Evolutionary conservation across 2,113 vertebrate species (phyloP).

Genomic region (Glaucidium brasilianum): DNA sequence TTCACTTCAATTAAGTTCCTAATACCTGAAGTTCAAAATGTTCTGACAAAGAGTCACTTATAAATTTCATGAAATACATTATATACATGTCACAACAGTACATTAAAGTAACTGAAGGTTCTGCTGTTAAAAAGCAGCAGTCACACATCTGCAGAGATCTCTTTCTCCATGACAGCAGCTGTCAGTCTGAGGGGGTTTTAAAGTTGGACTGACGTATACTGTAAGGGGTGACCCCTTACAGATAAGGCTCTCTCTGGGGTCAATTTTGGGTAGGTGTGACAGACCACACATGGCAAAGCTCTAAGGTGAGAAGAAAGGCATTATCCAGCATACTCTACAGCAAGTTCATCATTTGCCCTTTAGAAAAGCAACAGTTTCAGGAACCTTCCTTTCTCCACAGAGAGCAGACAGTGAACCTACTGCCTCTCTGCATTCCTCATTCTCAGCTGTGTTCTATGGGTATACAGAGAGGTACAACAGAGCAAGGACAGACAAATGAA

Average conservation of each 20-base stretch:
- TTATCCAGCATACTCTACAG: background rate
- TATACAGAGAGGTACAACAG: background rate
- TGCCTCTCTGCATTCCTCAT: background rate
- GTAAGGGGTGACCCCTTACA: background rate
- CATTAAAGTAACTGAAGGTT: background rate
- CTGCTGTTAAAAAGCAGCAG: background rate
- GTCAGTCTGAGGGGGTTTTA: background rate
- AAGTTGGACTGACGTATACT: background rate
- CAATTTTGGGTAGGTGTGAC: background rate
- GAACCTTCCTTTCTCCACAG: background rate
- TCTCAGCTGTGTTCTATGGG: background rate
- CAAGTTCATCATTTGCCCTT: background rate
- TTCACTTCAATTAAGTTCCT: conserved; percentile 3
- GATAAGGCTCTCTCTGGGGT: background rate
- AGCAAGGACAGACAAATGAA: background rate
- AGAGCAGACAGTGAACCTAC: background rate
- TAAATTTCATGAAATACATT: background rate
- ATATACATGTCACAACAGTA: background rate
- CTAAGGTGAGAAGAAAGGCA: background rate
- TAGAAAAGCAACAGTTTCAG: background rate
- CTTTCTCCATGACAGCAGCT: background rate
- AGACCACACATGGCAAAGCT: background rate
- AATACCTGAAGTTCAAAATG: background rate
- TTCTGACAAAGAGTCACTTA: background rate
- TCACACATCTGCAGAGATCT: background rate